A percentile compares a stretch with the other conserved stretches of the same genome.
These are phyloP conservation scores for Onthophagus taurus DNA, from an alignment of 1,140 invertebrate genomes.

Conservation along the genomic window DNA sequence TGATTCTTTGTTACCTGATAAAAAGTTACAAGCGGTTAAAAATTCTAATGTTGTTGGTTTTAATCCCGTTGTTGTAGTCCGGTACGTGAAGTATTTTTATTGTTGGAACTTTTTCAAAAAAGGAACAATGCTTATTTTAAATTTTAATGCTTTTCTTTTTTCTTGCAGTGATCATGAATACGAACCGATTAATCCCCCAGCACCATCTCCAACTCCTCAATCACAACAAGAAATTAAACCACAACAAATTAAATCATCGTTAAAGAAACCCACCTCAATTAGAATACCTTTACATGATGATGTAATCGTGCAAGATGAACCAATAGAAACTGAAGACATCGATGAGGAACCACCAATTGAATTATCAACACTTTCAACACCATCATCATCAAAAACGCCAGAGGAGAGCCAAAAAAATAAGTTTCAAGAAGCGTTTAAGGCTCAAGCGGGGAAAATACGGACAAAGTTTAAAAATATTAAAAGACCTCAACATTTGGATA, in stretches of 20 bases:
- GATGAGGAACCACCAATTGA: not conserved
- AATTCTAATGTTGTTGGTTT: too few species aligned
- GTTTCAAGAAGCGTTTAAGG: constrained; percentile 36
- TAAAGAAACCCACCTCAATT: not conserved
- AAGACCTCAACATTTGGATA: constrained; percentile 31
- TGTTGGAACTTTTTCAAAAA: constrained; percentile 1
- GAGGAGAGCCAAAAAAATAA: constrained; percentile 17
- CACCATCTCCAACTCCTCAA: constrained; percentile 16
- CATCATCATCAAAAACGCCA: constrained; percentile 38
- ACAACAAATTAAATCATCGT: constrained; percentile 3
- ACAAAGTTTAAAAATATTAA: constrained; percentile 49
- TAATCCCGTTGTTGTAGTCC: constrained; percentile 5
- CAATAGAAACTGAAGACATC: constrained; percentile 12
- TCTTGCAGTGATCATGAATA: constrained; percentile 78
- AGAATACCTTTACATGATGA: constrained; percentile 6
- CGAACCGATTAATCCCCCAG: constrained; percentile 55
- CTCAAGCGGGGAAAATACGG: constrained; percentile 50
- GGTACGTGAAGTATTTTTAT: not conserved
- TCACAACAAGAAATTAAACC: constrained; percentile 5
- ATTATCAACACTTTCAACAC: constrained; percentile 25
- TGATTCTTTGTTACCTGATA: constrained; percentile 57
- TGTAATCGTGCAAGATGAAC: constrained; percentile 10
- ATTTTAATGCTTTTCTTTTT: constrained; percentile 1
- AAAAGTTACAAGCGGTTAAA: constrained; percentile 9
- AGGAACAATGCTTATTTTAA: not conserved